A percentile compares a stretch with the other conserved stretches of the same genome.
phyloP scores from a whole-genome alignment of 1,140 invertebrate genomes.

The Berghia stephanieae region DNA sequence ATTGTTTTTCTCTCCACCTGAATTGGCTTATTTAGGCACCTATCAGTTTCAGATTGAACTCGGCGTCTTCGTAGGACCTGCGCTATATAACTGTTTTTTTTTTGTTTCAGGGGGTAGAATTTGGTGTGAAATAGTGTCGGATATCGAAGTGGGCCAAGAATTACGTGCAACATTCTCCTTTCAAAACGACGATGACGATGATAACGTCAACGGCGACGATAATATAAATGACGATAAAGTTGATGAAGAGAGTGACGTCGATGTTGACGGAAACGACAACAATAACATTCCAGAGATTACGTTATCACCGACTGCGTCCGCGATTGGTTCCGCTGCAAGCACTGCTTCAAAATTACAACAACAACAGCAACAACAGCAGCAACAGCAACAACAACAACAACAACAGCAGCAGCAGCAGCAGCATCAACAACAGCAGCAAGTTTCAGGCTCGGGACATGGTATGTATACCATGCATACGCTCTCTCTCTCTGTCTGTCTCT shows the following conservation, averaged over 20 bases:
- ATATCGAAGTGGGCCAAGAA: conserved; percentile 50
- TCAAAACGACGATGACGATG: conserved; percentile 34
- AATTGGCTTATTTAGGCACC: no score
- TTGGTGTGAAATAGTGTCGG: conserved; percentile 59
- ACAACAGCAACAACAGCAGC: conserved; percentile 15
- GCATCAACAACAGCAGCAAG: conserved; percentile 28
- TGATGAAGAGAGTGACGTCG: conserved; percentile 13
- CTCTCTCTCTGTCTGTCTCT: not conserved
- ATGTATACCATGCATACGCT: not conserved
- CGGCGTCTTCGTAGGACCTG: not conserved
- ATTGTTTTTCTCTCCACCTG: no score
- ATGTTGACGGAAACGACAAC: conserved; percentile 5
- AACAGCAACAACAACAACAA: conserved; percentile 33
- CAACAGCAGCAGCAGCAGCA: conserved; percentile 10
- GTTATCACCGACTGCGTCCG: not conserved
- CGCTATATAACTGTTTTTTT: not conserved
- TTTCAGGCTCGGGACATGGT: conserved; percentile 38
- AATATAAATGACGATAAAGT: not conserved
- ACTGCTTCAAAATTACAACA: not conserved
- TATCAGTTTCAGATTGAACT: not conserved
- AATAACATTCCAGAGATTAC: not conserved
- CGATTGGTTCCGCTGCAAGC: conserved; percentile 1
- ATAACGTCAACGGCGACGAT: conserved; percentile 21
- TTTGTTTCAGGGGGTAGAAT: conserved; percentile 61
- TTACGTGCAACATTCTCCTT: conserved; percentile 55